phyloP scores from a whole-genome alignment of 2,888 invertebrate genomes.

The Diloba caeruleocephala region DNA sequence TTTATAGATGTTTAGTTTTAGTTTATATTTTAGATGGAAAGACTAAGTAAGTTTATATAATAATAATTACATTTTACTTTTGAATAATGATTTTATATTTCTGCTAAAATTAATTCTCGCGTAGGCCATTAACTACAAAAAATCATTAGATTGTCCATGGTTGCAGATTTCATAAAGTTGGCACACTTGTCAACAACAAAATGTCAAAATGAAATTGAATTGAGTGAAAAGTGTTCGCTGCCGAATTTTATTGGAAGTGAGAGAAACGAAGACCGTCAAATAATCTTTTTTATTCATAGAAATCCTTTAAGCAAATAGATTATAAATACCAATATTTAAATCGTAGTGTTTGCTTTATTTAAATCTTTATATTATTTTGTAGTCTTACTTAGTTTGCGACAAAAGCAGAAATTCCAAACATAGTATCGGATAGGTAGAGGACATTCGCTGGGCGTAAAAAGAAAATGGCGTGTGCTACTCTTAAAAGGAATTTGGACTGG shows the following conservation, averaged over 20 bases:
- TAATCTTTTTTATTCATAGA: conserved; percentile 77
- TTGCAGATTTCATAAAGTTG: conserved; percentile 53
- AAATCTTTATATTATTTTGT: conserved; percentile 75
- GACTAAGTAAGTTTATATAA: too few relatives aligned
- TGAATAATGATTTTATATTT: too few relatives aligned
- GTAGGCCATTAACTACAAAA: not conserved
- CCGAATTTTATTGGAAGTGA: conserved; percentile 75
- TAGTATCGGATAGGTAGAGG: conserved; percentile 74
- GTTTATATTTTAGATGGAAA: too few relatives aligned
- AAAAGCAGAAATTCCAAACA: conserved; percentile 66
- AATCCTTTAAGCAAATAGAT: conserved; percentile 73
- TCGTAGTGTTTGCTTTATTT: conserved; percentile 68
- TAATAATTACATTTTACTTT: too few relatives aligned
- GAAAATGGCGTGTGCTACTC: conserved; percentile 99
- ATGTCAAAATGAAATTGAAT: conserved; percentile 76
- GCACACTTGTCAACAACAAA: conserved; percentile 60
- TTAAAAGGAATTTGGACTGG: conserved; percentile 98
- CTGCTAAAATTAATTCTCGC: too few relatives aligned
- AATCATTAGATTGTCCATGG: conserved; percentile 42
- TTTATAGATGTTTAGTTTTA: too few relatives aligned
- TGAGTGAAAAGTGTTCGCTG: conserved; percentile 74
- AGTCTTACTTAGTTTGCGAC: conserved; percentile 69
- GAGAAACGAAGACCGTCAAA: conserved; percentile 68
- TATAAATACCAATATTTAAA: conserved; percentile 65
- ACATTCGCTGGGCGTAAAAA: conserved; percentile 90